Percentiles rank a stretch among this genome's conserved stretches.
Evolutionary conservation across 1,140 invertebrate species (phyloP).

Genomic region (Philaenus spumarius): DNA sequence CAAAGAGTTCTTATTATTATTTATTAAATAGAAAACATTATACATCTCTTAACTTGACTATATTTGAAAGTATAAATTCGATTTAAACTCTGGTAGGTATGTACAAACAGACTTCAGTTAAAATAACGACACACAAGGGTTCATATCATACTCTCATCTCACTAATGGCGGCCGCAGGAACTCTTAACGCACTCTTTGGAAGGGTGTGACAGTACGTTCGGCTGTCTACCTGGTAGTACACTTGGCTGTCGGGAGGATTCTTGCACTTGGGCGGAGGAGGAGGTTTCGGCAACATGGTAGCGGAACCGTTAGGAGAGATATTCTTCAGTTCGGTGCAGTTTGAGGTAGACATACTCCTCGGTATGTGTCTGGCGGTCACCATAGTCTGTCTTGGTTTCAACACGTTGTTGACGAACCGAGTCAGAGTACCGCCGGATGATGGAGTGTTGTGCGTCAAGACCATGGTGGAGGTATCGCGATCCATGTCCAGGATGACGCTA

Average conservation of each 20-base stretch:
- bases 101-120: no score
- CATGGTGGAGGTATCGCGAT: background rate
- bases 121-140: no score
- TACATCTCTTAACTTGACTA: no score
- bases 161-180: constrained; percentile 6
- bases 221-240: constrained; percentile 4
- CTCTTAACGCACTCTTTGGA: background rate
- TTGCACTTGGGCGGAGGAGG: background rate
- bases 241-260: background rate
- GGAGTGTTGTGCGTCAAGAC: constrained; percentile 47
- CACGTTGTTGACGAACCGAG: constrained; percentile 15
- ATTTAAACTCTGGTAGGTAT: no score
- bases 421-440: constrained; percentile 3
- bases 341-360: no score
- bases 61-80: no score
- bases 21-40: no score
- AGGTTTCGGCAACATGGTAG: background rate
- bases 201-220: constrained; percentile 1
- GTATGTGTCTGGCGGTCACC: no score
- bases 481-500: constrained; percentile 13
- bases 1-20: no score
- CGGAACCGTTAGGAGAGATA: background rate
- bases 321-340: background rate
- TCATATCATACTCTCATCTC: constrained; percentile 2
- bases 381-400: no score